phyloP scores from a whole-genome alignment of 2,797 vertebrate genomes.

The Mallotus villosus region DNA sequence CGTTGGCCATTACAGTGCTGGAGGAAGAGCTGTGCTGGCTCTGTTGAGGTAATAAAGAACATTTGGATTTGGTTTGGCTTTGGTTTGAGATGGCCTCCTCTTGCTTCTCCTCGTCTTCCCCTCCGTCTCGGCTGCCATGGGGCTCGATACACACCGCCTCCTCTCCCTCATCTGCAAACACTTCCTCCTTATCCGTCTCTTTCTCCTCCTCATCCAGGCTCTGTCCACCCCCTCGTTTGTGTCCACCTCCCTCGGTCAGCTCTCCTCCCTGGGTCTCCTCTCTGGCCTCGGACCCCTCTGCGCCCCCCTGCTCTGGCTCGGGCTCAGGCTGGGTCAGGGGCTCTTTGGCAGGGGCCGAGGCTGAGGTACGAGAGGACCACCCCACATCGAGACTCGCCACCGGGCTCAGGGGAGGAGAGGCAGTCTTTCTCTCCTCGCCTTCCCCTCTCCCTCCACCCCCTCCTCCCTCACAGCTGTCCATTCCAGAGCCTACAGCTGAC shows the following conservation, averaged over 20 bases:
- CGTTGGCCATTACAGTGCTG: constrained; percentile 79
- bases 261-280: constrained; percentile 74
- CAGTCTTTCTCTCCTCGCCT: constrained; percentile 73
- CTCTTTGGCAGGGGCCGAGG: constrained; percentile 73
- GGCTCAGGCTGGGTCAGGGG: constrained; percentile 62
- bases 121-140: constrained; percentile 70
- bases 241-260: constrained; percentile 75
- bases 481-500: constrained; percentile 72
- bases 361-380: constrained; percentile 71
- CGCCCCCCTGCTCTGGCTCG: constrained; percentile 55
- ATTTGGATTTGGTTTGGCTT: constrained; percentile 98
- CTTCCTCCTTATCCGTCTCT: constrained; percentile 60
- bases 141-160: constrained; percentile 61
- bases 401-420: constrained; percentile 25
- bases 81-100: constrained; percentile 99
- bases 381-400: constrained; percentile 73
- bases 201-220: constrained; percentile 47
- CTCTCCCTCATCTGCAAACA: constrained; percentile 77
- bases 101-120: constrained; percentile 73
- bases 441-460: constrained; percentile 76
- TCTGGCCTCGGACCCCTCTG: constrained; percentile 66
- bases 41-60: constrained; percentile 98
- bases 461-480: constrained; percentile 76
- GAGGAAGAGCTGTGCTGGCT: constrained; percentile 91
- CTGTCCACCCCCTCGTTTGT: constrained; percentile 67